These are phyloP conservation scores for Microtus montanus DNA, from an alignment of 2,113 vertebrate genomes.

Conservation along the genomic window DNA sequence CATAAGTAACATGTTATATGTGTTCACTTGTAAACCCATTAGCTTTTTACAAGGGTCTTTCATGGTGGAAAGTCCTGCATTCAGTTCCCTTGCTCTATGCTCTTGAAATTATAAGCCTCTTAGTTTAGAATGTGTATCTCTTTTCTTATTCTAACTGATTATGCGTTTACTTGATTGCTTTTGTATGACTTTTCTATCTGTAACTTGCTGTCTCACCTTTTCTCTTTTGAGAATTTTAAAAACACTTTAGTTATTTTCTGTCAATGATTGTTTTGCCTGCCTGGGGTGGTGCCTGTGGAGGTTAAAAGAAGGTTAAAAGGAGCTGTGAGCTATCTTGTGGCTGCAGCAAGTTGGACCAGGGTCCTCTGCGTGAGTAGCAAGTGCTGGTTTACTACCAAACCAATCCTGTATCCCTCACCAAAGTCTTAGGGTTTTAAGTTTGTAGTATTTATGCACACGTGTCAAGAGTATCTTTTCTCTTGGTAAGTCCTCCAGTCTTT, in stretches of 20 bases:
- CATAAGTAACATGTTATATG: neutral
- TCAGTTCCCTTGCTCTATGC: neutral
- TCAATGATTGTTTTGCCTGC: neutral
- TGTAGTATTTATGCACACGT: neutral
- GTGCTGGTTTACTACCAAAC: neutral
- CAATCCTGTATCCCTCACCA: neutral
- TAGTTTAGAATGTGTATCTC: neutral
- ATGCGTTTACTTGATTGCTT: neutral
- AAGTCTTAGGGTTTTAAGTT: neutral
- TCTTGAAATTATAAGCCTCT: neutral
- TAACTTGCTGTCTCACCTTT: neutral
- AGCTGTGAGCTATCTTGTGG: too few relatives aligned
- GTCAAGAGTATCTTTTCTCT: neutral
- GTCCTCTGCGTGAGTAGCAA: too few relatives aligned
- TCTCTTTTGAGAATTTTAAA: neutral
- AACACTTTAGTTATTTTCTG: neutral
- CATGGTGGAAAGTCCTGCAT: neutral
- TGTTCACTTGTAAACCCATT: slow-evolving; percentile 7
- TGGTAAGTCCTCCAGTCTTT: neutral
- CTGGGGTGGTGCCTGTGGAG: too few relatives aligned
- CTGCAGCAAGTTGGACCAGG: neutral
- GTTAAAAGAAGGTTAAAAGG: neutral
- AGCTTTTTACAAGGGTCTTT: neutral
- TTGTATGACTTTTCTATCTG: neutral
- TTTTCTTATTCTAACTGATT: neutral